Evolutionary conservation across 2,888 invertebrate species (phyloP).

Genomic region (Tuta absoluta): DNA sequence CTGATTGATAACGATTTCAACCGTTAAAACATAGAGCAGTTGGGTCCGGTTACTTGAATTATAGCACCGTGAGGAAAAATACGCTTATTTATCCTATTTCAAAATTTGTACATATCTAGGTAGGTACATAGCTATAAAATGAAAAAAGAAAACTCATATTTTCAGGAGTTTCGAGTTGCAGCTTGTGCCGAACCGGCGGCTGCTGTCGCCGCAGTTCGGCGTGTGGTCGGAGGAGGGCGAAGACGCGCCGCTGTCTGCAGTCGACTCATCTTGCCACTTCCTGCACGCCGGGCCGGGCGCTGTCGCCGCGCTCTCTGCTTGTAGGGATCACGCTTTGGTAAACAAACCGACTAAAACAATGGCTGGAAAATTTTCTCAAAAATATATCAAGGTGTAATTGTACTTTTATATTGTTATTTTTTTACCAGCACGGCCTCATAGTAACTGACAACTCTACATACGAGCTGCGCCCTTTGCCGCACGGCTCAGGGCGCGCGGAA

Average conservation of each 20-base stretch:
- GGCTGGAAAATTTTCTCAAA: too few relatives aligned
- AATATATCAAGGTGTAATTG: too few relatives aligned
- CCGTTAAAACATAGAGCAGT: too few relatives aligned
- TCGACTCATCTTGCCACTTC: constrained; percentile 82
- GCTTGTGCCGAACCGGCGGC: constrained; percentile 82
- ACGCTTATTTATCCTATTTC: too few relatives aligned
- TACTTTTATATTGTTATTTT: too few relatives aligned
- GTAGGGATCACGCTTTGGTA: constrained; percentile 83
- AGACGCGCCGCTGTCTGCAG: constrained; percentile 60
- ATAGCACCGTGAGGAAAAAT: too few relatives aligned
- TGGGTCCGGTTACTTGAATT: too few relatives aligned
- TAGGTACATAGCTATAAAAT: too few relatives aligned
- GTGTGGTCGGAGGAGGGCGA: constrained; percentile 77
- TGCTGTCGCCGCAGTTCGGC: constrained; percentile 82
- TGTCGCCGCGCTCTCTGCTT: constrained; percentile 86
- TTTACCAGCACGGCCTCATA: constrained; percentile 84
- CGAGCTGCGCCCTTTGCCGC: constrained; percentile 84
- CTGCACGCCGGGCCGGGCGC: constrained; percentile 80
- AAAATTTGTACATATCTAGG: too few relatives aligned
- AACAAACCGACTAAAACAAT: constrained; percentile 44
- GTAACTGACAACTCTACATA: constrained; percentile 85
- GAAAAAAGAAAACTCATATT: constrained; percentile 35
- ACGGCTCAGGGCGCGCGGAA: constrained; percentile 57
- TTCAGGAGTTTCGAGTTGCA: constrained; percentile 82
- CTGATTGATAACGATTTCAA: too few relatives aligned